A percentile compares a stretch with the other conserved stretches of the same genome.
Conservation (phyloP, 2,888 invertebrate genomes). For the Nephrotoma flavescens region DNA sequence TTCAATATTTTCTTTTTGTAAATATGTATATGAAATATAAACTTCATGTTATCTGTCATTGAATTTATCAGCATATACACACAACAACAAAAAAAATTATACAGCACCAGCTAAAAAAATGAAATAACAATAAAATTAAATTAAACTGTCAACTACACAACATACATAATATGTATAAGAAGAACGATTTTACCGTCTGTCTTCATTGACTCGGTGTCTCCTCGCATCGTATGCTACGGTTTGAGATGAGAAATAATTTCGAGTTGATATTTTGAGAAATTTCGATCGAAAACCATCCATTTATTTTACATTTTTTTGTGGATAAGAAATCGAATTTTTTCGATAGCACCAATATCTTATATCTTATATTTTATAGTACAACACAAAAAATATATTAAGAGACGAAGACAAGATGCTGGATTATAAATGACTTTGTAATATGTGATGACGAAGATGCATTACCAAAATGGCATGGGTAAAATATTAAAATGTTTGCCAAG, state of each 20-base stretch:
- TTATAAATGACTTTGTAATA: too few species aligned
- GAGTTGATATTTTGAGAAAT: not conserved
- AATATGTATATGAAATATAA: not conserved
- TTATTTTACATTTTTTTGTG: not conserved
- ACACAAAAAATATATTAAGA: too few species aligned
- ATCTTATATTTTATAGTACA: too few species aligned
- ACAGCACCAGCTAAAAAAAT: not conserved
- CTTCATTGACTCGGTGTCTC: not conserved
- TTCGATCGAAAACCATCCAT: not conserved
- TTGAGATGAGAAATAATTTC: not conserved
- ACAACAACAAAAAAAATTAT: not conserved
- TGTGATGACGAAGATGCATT: too few species aligned
- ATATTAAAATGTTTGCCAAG: too few species aligned
- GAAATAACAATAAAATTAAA: not conserved
- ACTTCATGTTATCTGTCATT: not conserved
- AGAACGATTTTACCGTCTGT: not conserved
- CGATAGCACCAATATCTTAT: too few species aligned
- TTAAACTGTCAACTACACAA: not conserved
- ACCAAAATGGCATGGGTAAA: too few species aligned
- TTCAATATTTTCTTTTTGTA: not conserved
- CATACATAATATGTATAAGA: not conserved
- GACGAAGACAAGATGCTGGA: too few species aligned
- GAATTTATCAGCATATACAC: not conserved
- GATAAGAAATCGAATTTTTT: not conserved
- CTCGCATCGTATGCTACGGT: not conserved